phyloP scores from a whole-genome alignment of 2,113 vertebrate species.

The Bubalus kerabau region DNA sequence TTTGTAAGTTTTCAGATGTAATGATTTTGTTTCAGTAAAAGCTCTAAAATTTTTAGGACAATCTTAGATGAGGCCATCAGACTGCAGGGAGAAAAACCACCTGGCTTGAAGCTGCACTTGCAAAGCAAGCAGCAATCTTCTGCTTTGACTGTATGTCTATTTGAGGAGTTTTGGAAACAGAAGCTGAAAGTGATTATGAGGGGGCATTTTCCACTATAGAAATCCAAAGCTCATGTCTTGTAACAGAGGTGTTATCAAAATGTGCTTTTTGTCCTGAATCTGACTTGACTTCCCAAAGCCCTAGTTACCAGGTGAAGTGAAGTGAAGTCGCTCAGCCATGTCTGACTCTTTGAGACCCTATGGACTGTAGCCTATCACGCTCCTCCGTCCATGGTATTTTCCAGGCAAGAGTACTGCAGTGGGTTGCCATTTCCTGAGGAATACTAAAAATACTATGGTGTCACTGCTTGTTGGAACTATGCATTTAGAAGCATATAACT shows the following conservation, averaged over 20 bases:
- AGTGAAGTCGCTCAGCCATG: not conserved
- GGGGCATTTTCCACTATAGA: not conserved
- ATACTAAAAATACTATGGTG: not conserved
- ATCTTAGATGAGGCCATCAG: not conserved
- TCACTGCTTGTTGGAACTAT: not conserved
- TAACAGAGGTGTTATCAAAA: not conserved
- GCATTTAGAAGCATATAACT: not conserved
- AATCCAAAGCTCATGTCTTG: not conserved
- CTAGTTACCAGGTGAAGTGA: not conserved
- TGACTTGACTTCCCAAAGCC: not conserved
- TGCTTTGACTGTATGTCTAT: not conserved
- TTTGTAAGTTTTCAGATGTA: not conserved
- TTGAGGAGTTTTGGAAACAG: not conserved
- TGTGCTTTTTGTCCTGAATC: not conserved
- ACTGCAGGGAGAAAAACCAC: not conserved
- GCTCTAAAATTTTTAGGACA: not conserved
- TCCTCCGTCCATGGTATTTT: not conserved
- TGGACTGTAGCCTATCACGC: not conserved
- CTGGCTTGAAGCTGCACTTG: not conserved
- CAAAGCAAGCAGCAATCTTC: not conserved
- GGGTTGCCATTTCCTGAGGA: not conserved
- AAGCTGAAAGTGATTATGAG: not conserved
- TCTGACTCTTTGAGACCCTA: not conserved
- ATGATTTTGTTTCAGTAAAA: conserved; percentile 7
- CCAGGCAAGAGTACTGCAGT: not conserved